phyloP scores from a whole-genome alignment of 2,113 vertebrate species.

The Myotis brandtii region DNA sequence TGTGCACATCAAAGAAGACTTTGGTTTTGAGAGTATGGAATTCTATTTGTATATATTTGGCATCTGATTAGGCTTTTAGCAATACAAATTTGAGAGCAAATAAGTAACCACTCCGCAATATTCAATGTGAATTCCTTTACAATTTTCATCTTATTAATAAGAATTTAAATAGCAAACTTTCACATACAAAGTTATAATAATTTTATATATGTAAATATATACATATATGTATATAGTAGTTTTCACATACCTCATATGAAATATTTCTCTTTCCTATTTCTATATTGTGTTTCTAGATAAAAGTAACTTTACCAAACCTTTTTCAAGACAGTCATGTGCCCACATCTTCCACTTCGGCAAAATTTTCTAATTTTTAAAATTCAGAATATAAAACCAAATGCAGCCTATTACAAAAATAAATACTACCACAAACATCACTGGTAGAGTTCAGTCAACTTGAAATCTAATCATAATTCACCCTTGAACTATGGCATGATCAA shows the following conservation, averaged over 20 bases:
- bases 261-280: not conserved
- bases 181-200: not conserved
- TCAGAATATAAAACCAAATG: not conserved
- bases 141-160: not conserved
- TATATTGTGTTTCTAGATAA: not conserved
- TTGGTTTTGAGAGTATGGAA: not conserved
- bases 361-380: not conserved
- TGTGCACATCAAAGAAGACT: not conserved
- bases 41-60: constrained; percentile 9
- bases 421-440: not conserved
- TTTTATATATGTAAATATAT: not conserved
- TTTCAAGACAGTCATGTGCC: not conserved
- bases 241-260: not conserved
- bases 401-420: not conserved
- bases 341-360: not conserved
- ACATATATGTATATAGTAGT: not conserved
- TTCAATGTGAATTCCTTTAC: not conserved
- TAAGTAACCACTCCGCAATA: not conserved
- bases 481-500: not conserved
- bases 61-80: not conserved
- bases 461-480: not conserved
- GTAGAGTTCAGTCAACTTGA: not conserved
- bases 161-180: not conserved
- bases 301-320: not conserved
- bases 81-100: not conserved